These are phyloP conservation scores for Arothron firmamentum DNA, from an alignment of 2,113 vertebrate genomes.

Conservation along the genomic window DNA sequence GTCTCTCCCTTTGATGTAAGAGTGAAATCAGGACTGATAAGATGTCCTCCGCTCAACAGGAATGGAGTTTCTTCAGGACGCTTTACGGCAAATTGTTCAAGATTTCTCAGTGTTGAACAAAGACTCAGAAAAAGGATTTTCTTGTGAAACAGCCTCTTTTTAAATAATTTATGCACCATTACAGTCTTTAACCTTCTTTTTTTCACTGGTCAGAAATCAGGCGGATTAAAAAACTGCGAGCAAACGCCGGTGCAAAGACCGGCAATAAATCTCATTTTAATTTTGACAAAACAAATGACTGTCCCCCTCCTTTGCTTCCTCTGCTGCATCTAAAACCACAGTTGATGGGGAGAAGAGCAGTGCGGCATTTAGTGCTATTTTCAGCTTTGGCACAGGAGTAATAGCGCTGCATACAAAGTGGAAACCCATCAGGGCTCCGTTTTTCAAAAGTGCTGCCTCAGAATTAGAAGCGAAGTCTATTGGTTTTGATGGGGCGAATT, in stretches of 20 bases:
- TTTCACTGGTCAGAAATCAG: slow-evolving; percentile 27
- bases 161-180: neutral
- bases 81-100: slow-evolving; percentile 16
- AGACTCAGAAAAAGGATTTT: slow-evolving; percentile 18
- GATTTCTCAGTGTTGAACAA: slow-evolving; percentile 25
- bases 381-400: slow-evolving; percentile 55
- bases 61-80: slow-evolving; percentile 11
- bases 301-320: slow-evolving; percentile 21
- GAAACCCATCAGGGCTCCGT: slow-evolving; percentile 39
- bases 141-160: neutral
- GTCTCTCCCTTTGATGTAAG: slow-evolving; percentile 13
- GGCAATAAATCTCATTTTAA: slow-evolving; percentile 40
- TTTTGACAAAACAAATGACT: slow-evolving; percentile 27
- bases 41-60: slow-evolving; percentile 13
- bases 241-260: slow-evolving; percentile 4
- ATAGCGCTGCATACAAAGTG: slow-evolving; percentile 51
- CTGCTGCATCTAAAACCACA: slow-evolving; percentile 25
- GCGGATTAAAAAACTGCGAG: neutral
- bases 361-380: slow-evolving; percentile 53
- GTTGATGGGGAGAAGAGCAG: slow-evolving; percentile 33
- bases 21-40: slow-evolving; percentile 22
- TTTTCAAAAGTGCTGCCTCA: slow-evolving; percentile 44
- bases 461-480: slow-evolving; percentile 41
- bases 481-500: slow-evolving; percentile 35
- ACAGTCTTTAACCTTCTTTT: slow-evolving; percentile 3